Base-by-base conservation (phyloP, 1,140 invertebrate species). In the Scaptomyza montana region DNA sequence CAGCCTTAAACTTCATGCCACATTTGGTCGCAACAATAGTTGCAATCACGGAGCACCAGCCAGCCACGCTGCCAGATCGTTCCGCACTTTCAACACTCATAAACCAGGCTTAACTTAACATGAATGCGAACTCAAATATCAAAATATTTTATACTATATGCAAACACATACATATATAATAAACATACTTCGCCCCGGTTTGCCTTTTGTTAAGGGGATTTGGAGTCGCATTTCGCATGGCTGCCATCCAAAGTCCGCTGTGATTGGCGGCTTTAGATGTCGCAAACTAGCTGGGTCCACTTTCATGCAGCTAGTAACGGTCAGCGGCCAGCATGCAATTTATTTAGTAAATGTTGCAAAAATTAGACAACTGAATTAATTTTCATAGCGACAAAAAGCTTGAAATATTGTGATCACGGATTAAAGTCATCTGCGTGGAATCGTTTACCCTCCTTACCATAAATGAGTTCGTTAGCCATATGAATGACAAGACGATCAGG, bases 341-440 rank as follows among this genome's bases (percentile, higher is more conserved):
- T 84, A 84, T 85, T 80, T 87, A 82, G 71, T 77, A 79, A 80
- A 79, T 80, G 69, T 54, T 77, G 64, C 70, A 82, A 70, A 89
- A 89, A 89, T 89, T 89, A 89, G 84, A 89, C 84, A 89, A 89
- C 84, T 89, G 84, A 89, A 89, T 89, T 89, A 89, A 89, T 89
- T 89, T 89, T 63, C 56, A 47, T 41, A 73, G 74, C 74, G 80
- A 89, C 79, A 78, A 89, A 89, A 84, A 89, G 79, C 84, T 89
- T 89, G 84, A 89, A 84, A 84, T 89, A 89, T 89, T 89, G 65
- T 74, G 60, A 43, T 56, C 56, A 62, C 54, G 65, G 74, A 65
- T 89, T 84, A 77, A 41, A 74, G 33, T 36, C 33, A 7, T 36
- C 57, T 68, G 39, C 49, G 43, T 56, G 41, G 41, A 60, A 71